These are phyloP conservation scores for Holacanthus passer DNA, from an alignment of 2,113 vertebrate genomes.

Conservation along the genomic window DNA sequence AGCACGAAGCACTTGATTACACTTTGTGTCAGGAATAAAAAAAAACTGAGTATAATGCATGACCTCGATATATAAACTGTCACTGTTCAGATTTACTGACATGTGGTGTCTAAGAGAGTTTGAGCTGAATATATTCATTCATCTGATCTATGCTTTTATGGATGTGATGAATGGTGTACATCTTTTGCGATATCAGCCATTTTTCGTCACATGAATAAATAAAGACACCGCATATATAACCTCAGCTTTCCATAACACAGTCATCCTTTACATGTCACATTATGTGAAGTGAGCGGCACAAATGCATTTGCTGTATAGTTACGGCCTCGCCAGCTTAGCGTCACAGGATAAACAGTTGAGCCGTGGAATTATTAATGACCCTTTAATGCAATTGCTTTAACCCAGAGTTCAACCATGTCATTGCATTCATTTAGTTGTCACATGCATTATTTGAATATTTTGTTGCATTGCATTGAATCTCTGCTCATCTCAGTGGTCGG, in stretches of 20 bases:
- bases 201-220: neutral
- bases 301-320: neutral
- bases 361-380: neutral
- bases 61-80: constrained; percentile 14
- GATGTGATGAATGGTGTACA: neutral
- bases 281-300: neutral
- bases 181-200: neutral
- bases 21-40: constrained; percentile 13
- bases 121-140: constrained; percentile 14
- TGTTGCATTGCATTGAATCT: neutral
- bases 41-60: constrained; percentile 9
- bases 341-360: constrained; percentile 18
- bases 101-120: neutral
- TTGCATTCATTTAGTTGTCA: neutral
- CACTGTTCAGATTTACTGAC: constrained; percentile 12
- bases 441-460: neutral
- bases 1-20: constrained; percentile 15
- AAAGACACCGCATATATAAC: neutral
- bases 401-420: constrained; percentile 15
- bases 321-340: constrained; percentile 3
- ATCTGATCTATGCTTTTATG: neutral
- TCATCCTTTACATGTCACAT: neutral
- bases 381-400: neutral
- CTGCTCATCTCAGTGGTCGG: neutral
- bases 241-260: neutral